Evolutionary conservation across 2,113 vertebrate genomes (phyloP).

Genomic region (Ochotona princeps): DNA sequence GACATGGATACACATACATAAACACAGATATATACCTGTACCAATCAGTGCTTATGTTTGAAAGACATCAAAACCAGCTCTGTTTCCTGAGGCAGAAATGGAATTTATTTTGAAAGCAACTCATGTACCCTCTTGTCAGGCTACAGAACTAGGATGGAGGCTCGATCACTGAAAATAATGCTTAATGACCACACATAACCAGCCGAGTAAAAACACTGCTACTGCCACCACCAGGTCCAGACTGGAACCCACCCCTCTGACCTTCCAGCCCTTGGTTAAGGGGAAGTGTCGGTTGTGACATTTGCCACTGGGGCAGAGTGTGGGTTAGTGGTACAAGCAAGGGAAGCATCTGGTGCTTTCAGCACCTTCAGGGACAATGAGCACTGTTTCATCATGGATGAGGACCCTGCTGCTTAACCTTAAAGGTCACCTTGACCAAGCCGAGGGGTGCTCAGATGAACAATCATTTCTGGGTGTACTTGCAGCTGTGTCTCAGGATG

Average conservation of each 20-base stretch:
- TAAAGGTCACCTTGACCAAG: not conserved
- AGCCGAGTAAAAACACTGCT: not conserved
- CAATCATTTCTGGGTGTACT: not conserved
- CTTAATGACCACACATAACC: not conserved
- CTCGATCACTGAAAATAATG: constrained; percentile 5
- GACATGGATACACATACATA: not conserved
- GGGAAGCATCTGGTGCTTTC: not conserved
- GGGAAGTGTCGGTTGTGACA: not conserved
- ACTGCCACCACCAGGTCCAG: not conserved
- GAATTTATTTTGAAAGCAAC: not conserved
- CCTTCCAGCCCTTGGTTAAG: not conserved
- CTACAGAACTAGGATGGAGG: constrained; percentile 16
- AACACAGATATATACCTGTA: not conserved
- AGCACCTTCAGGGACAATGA: not conserved
- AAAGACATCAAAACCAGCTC: constrained; percentile 30
- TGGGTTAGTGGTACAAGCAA: not conserved
- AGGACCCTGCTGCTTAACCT: not conserved
- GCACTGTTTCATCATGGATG: not conserved
- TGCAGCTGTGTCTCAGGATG: not conserved
- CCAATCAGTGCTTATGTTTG: not conserved
- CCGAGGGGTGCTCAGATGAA: not conserved
- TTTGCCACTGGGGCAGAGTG: not conserved
- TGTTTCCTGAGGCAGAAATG: not conserved
- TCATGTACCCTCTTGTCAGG: not conserved
- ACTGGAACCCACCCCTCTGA: not conserved